A percentile compares a stretch with the other conserved stretches of the same genome.
These are phyloP conservation scores for Nothobranchius kuhntae DNA, from an alignment of 2,113 vertebrate species.

Conservation along the genomic window DNA sequence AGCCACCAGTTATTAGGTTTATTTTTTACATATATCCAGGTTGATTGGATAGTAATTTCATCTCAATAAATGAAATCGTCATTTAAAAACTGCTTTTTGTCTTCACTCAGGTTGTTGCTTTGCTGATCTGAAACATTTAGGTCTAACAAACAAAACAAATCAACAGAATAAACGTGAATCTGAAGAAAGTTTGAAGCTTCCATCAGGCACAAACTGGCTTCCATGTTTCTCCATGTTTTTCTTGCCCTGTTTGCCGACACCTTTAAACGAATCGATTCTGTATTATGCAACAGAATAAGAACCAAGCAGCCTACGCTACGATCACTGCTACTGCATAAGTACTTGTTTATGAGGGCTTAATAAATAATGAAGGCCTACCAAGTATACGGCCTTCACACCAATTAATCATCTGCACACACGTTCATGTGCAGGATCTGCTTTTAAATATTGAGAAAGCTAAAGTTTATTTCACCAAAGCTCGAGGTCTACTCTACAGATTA, in stretches of 20 bases:
- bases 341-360: conserved; percentile 22
- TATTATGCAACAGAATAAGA: conserved; percentile 66
- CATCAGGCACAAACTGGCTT: conserved; percentile 21
- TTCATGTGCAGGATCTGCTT: conserved; percentile 2
- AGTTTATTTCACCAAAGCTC: conserved; percentile 24
- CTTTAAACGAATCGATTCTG: conserved; percentile 32
- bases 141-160: too few relatives aligned
- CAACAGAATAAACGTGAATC: too few relatives aligned
- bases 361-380: conserved; percentile 4
- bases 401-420: conserved; percentile 31
- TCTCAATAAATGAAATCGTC: too few relatives aligned
- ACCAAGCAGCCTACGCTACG: conserved; percentile 39
- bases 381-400: not conserved
- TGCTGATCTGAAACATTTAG: too few relatives aligned
- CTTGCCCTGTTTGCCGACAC: conserved; percentile 26
- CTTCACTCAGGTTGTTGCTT: too few relatives aligned
- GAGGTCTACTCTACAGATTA: conserved; percentile 30
- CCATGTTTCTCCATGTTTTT: not conserved
- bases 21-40: too few relatives aligned
- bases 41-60: too few relatives aligned
- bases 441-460: conserved; percentile 4
- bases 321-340: conserved; percentile 34
- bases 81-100: too few relatives aligned
- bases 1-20: too few relatives aligned
- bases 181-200: not conserved